Percentiles rank a stretch among this genome's conserved stretches.
Conservation (phyloP, 2,797 vertebrate genomes). For the Tympanoctomys barrerae region DNA sequence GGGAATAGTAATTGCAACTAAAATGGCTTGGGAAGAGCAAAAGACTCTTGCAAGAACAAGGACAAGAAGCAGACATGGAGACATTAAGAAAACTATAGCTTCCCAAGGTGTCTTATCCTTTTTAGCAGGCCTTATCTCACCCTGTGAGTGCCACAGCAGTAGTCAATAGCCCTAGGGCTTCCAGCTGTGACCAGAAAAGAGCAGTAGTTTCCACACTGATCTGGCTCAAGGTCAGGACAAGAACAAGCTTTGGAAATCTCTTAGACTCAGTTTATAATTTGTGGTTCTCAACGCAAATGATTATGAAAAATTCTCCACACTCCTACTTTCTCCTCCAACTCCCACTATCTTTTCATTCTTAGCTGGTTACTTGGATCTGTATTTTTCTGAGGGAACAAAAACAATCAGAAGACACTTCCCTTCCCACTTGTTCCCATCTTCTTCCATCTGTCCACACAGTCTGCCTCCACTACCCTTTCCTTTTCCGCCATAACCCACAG, state of each 20-base stretch:
- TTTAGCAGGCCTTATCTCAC: no score
- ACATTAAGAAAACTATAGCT: not conserved
- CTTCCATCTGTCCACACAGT: not conserved
- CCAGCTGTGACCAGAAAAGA: not conserved
- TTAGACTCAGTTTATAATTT: not conserved
- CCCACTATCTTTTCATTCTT: not conserved
- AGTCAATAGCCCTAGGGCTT: not conserved
- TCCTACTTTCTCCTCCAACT: not conserved
- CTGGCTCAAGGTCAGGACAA: not conserved
- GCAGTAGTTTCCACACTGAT: not conserved
- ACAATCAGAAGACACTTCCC: not conserved
- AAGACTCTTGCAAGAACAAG: not conserved
- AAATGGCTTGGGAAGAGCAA: not conserved
- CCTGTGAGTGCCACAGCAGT: not conserved
- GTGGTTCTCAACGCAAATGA: not conserved
- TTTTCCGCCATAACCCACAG: not conserved
- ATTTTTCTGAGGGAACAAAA: not conserved
- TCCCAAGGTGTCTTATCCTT: not conserved
- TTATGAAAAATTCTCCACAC: not conserved
- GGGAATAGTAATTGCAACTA: not conserved
- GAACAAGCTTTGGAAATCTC: not conserved
- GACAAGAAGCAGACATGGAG: not conserved
- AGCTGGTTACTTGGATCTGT: not conserved
- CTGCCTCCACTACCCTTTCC: not conserved
- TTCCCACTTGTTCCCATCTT: not conserved